phyloP scores from a whole-genome alignment of 2,113 vertebrate genomes.

The Todiramphus chloris region DNA sequence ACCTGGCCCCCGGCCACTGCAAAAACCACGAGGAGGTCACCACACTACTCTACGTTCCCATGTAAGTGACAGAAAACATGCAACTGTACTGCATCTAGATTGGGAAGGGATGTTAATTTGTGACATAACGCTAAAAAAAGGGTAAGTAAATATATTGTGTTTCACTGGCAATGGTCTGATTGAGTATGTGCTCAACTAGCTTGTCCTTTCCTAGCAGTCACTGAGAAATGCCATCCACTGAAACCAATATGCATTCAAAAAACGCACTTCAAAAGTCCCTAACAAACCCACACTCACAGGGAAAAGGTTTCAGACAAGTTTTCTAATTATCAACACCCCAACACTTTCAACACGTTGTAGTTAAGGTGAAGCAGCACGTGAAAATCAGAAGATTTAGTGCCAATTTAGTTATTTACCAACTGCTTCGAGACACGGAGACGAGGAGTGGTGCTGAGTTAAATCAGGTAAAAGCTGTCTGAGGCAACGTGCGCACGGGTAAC shows the following conservation, averaged over 20 bases:
- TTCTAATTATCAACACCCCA: not conserved
- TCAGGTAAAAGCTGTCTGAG: not conserved
- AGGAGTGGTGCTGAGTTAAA: not conserved
- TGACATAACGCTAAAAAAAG: not conserved
- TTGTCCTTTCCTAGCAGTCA: not conserved
- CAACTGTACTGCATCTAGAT: not conserved
- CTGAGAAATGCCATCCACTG: not conserved
- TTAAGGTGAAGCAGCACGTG: not conserved
- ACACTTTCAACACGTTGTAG: not conserved
- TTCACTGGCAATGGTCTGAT: not conserved
- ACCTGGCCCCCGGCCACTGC: not conserved
- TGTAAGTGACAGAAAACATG: not conserved
- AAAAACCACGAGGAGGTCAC: not conserved
- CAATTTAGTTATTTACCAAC: not conserved
- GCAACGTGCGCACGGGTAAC: fast-evolving
- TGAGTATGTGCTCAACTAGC: not conserved
- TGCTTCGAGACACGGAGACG: not conserved
- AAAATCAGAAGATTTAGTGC: not conserved
- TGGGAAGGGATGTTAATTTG: not conserved
- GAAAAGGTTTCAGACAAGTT: not conserved
- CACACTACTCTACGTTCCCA: not conserved
- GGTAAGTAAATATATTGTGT: not conserved
- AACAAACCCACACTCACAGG: not conserved
- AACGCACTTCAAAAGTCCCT: not conserved
- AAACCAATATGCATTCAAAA: not conserved